Conservation (phyloP, 2,888 invertebrate genomes). For the Serripes groenlandicus region DNA sequence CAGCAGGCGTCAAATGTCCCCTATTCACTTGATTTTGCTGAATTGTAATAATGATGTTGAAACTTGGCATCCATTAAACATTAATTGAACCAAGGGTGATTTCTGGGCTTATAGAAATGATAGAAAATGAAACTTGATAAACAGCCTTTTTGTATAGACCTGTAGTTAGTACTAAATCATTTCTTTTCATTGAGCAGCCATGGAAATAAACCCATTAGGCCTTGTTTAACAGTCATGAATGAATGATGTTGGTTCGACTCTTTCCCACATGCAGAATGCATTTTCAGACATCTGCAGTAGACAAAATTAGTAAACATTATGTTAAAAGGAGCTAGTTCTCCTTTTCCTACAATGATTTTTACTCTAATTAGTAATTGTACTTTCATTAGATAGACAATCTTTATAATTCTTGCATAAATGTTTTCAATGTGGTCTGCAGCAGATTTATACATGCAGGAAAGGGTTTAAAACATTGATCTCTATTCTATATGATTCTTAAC, state of each 20-base stretch:
- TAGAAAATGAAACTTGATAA: neutral
- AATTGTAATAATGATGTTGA: neutral
- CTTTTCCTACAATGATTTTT: neutral
- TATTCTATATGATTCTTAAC: too few relatives aligned
- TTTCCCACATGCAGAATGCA: neutral
- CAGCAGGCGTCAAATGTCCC: neutral
- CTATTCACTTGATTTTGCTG: neutral
- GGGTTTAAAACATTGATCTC: too few relatives aligned
- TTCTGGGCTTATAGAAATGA: neutral
- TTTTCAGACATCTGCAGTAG: neutral
- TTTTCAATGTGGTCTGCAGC: too few relatives aligned
- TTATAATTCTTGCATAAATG: too few relatives aligned
- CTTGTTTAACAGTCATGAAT: conserved; percentile 20
- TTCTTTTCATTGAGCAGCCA: neutral
- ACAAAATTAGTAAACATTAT: neutral
- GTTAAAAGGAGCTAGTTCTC: neutral
- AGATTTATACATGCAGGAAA: too few relatives aligned
- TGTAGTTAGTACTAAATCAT: neutral
- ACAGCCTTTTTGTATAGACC: neutral
- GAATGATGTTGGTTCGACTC: conserved; percentile 6
- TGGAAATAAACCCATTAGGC: neutral
- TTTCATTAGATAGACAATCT: too few relatives aligned
- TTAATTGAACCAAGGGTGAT: neutral
- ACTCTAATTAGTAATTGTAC: too few relatives aligned
- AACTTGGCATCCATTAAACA: neutral